Conservation (phyloP, 2,888 invertebrate species). For the Nematopogon swammerdamellus region DNA sequence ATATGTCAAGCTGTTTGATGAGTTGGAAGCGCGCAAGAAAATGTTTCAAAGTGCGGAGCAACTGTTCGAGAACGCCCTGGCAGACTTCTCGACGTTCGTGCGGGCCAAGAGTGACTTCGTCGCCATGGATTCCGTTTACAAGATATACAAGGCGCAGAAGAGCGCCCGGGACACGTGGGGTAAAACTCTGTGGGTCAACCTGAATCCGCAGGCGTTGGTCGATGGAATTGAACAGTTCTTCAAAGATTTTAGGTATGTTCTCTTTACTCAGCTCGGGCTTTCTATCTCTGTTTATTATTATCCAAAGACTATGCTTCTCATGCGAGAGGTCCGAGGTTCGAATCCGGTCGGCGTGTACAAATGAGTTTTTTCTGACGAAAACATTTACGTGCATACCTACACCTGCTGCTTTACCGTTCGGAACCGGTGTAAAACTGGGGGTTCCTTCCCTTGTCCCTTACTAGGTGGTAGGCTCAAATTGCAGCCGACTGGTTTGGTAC, state of each 20-base stretch:
- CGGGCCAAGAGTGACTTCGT: slow-evolving; percentile 61
- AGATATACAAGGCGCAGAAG: slow-evolving; percentile 76
- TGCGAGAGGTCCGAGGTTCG: too few relatives aligned
- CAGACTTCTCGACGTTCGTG: slow-evolving; percentile 76
- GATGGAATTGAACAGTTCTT: slow-evolving; percentile 86
- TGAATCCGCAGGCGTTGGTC: slow-evolving; percentile 78
- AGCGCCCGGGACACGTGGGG: slow-evolving; percentile 78
- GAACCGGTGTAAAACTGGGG: too few relatives aligned
- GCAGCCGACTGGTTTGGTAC: too few relatives aligned
- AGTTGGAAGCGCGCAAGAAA: slow-evolving; percentile 62
- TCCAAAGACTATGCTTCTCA: too few relatives aligned
- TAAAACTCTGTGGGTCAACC: slow-evolving; percentile 81
- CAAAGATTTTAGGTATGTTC: slow-evolving; percentile 61
- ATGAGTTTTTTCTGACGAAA: too few relatives aligned
- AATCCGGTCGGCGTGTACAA: too few relatives aligned
- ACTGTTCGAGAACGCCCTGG: slow-evolving; percentile 82
- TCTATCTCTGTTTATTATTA: too few relatives aligned
- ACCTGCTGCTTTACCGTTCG: too few relatives aligned
- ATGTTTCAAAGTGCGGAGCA: slow-evolving; percentile 66
- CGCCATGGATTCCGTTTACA: slow-evolving; percentile 69
- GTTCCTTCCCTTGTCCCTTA: too few relatives aligned
- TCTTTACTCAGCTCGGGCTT: background rate
- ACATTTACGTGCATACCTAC: too few relatives aligned
- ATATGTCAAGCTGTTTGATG: slow-evolving; percentile 62
- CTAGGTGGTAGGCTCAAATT: too few relatives aligned